Conservation (phyloP, 2,113 vertebrate species). For the Caloenas nicobarica region DNA sequence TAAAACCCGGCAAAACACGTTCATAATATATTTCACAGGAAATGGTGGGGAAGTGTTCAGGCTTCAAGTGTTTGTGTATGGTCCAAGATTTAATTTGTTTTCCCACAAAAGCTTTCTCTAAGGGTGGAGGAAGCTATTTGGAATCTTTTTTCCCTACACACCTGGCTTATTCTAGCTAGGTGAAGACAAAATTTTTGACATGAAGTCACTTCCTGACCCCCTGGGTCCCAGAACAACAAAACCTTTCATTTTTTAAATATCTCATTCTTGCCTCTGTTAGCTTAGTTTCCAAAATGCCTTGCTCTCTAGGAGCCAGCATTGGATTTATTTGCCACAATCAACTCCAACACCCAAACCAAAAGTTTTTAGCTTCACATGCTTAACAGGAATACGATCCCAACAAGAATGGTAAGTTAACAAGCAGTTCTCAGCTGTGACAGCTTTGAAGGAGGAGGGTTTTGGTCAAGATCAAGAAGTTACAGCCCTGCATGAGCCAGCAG, state of each 20-base stretch:
- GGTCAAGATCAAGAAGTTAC: neutral
- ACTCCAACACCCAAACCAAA: neutral
- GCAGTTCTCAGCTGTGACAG: neutral
- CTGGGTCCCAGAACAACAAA: rapidly evolving
- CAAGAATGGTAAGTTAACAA: neutral
- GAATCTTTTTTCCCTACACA: neutral
- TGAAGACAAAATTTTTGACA: neutral
- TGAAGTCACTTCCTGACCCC: neutral
- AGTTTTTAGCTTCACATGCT: neutral
- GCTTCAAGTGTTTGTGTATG: neutral
- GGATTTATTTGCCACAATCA: neutral
- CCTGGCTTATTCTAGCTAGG: neutral
- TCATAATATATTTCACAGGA: neutral
- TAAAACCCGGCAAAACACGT: neutral
- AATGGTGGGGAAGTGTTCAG: neutral
- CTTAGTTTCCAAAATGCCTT: neutral
- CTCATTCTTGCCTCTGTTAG: neutral
- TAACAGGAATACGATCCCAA: neutral
- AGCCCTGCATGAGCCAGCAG: neutral
- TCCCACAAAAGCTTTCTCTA: neutral
- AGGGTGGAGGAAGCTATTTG: neutral
- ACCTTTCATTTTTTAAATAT: neutral
- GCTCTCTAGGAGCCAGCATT: neutral
- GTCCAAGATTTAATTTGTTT: neutral
- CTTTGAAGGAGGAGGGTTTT: neutral